These are phyloP conservation scores for Caenorhabditis sp. DNA, from an alignment of 2,888 invertebrate genomes.

Conservation along the genomic window DNA sequence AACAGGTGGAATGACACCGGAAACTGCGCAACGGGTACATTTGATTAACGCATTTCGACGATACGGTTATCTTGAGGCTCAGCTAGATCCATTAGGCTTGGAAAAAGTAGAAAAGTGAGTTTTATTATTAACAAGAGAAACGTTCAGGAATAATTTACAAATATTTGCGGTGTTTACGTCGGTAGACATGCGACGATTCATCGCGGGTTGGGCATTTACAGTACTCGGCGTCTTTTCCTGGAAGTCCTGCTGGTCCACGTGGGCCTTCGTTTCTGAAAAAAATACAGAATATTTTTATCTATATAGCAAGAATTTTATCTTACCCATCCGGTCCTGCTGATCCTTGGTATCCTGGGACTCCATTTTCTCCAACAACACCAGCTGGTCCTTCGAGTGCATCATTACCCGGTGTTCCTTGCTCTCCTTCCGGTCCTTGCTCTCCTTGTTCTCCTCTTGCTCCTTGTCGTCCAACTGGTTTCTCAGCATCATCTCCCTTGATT, in stretches of 20 bases:
- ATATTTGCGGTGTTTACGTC: slow-evolving; percentile 3
- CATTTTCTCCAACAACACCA: slow-evolving; percentile 59
- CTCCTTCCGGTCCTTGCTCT: slow-evolving; percentile 52
- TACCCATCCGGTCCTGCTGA: slow-evolving; percentile 56
- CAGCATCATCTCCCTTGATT: slow-evolving; percentile 63
- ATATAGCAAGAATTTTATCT: slow-evolving; percentile 1
- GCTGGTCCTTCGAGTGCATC: slow-evolving; percentile 46
- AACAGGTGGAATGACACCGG: slow-evolving; percentile 44
- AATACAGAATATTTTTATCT: not conserved
- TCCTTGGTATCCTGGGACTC: slow-evolving; percentile 58
- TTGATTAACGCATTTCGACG: slow-evolving; percentile 67
- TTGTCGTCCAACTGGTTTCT: slow-evolving; percentile 64
- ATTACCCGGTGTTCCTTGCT: slow-evolving; percentile 42
- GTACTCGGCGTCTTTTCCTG: slow-evolving; percentile 60
- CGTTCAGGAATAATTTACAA: not conserved
- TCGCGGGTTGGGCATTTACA: slow-evolving; percentile 62
- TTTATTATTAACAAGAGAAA: slow-evolving; percentile 16
- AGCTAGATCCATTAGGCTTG: slow-evolving; percentile 66
- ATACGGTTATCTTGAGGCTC: slow-evolving; percentile 66
- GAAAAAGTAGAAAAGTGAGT: slow-evolving; percentile 47
- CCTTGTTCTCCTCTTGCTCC: slow-evolving; percentile 60
- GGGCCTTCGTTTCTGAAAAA: slow-evolving; percentile 40
- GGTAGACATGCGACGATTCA: slow-evolving; percentile 12
- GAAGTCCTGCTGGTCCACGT: slow-evolving; percentile 44
- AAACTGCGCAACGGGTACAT: slow-evolving; percentile 58